Percentiles rank a stretch among this genome's conserved stretches.
Evolutionary conservation across 2,797 vertebrate genomes (phyloP).

Genomic region (Aythya fuligula): DNA sequence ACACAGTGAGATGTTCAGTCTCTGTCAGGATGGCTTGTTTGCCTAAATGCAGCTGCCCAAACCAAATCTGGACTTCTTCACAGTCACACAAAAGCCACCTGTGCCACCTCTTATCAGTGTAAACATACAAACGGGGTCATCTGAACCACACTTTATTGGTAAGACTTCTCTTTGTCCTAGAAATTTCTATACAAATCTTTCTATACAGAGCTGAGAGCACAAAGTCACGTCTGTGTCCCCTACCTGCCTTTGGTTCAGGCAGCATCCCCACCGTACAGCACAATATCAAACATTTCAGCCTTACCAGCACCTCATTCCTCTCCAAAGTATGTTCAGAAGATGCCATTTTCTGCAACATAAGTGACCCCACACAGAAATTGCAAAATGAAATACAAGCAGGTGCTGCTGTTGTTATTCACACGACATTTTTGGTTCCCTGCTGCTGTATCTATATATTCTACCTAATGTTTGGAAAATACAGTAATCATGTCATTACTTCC

Average conservation of each 20-base stretch:
- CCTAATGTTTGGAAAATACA: background rate
- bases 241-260: background rate
- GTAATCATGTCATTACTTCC: background rate
- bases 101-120: background rate
- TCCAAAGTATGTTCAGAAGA: background rate
- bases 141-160: background rate
- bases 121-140: background rate
- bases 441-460: background rate
- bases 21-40: background rate
- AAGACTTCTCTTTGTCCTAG: background rate
- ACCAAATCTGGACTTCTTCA: background rate
- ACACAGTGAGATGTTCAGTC: background rate
- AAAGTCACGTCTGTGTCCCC: fast-evolving
- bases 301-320: background rate
- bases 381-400: background rate
- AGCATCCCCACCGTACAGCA: background rate
- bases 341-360: background rate
- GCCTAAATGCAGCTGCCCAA: background rate
- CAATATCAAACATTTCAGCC: background rate
- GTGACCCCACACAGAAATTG: background rate
- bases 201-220: background rate
- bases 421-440: background rate
- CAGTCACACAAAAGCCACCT: background rate
- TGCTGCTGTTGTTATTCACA: background rate
- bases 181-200: background rate